Evolutionary conservation across 2,888 invertebrate species (phyloP).

Genomic region (Nemapogon koenigi): DNA sequence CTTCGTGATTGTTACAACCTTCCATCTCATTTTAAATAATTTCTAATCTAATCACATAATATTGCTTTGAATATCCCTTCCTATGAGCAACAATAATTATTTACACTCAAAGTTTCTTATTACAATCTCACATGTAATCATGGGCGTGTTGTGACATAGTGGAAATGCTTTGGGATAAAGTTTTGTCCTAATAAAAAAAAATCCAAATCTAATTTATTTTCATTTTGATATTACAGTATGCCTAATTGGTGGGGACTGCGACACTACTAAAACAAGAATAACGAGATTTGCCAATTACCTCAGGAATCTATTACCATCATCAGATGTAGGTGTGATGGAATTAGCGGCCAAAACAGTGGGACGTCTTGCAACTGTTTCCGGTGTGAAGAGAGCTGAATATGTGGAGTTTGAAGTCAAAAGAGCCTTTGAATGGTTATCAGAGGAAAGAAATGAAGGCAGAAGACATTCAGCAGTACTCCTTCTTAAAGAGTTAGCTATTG

Average conservation of each 20-base stretch:
- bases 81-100: too few species aligned
- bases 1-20: too few species aligned
- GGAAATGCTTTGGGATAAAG: too few species aligned
- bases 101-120: too few species aligned
- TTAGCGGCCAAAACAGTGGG: constrained; percentile 95
- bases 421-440: constrained; percentile 94
- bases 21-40: too few species aligned
- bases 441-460: constrained; percentile 89
- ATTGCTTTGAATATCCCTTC: too few species aligned
- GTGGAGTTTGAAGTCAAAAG: constrained; percentile 98
- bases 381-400: constrained; percentile 94
- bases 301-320: constrained; percentile 87
- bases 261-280: constrained; percentile 88
- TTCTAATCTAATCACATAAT: too few species aligned
- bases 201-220: too few species aligned
- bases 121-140: too few species aligned
- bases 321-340: constrained; percentile 94
- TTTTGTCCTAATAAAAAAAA: too few species aligned
- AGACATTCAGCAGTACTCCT: constrained; percentile 92
- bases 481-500: constrained; percentile 90
- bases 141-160: too few species aligned
- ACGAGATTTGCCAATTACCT: constrained; percentile 93
- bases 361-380: constrained; percentile 87
- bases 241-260: constrained; percentile 91
- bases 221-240: constrained; percentile 86